Conservation (phyloP, 2,113 vertebrate species). For the Anhinga anhinga region DNA sequence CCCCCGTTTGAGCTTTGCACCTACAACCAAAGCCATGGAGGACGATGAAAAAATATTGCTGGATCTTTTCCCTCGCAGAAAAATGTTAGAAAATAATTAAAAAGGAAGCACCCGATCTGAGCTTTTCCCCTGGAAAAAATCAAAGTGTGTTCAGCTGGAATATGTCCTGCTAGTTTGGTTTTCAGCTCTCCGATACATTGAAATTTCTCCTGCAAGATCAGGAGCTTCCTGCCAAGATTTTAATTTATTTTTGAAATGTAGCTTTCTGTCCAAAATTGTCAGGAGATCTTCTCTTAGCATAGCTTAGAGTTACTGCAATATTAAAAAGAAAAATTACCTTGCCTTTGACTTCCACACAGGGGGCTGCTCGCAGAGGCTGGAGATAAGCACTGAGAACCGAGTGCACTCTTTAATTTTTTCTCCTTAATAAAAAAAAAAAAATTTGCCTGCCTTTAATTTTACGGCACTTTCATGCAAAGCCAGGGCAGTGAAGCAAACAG, state of each 20-base stretch:
- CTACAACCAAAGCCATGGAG: neutral
- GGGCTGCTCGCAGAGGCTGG: neutral
- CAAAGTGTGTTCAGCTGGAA: neutral
- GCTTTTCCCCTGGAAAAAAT: neutral
- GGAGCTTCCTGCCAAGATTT: neutral
- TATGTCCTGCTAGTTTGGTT: neutral
- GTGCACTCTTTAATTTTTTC: neutral
- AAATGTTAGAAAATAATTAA: neutral
- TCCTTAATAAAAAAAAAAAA: neutral
- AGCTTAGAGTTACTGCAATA: constrained; percentile 35
- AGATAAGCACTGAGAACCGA: neutral
- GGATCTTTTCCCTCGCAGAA: neutral
- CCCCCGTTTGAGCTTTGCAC: neutral
- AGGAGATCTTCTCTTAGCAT: neutral
- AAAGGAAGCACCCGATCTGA: neutral
- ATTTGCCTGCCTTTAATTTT: constrained; percentile 10
- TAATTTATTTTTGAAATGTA: constrained; percentile 22
- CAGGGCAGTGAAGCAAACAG: neutral
- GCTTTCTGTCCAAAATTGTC: neutral
- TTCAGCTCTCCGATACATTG: accelerated
- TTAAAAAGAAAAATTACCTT: constrained; percentile 59
- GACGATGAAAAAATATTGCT: neutral
- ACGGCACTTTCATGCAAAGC: neutral
- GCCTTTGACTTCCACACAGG: neutral
- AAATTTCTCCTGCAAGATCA: constrained; percentile 16